Conservation (phyloP, 2,113 vertebrate species). For the Macheiramphus alcinus region DNA sequence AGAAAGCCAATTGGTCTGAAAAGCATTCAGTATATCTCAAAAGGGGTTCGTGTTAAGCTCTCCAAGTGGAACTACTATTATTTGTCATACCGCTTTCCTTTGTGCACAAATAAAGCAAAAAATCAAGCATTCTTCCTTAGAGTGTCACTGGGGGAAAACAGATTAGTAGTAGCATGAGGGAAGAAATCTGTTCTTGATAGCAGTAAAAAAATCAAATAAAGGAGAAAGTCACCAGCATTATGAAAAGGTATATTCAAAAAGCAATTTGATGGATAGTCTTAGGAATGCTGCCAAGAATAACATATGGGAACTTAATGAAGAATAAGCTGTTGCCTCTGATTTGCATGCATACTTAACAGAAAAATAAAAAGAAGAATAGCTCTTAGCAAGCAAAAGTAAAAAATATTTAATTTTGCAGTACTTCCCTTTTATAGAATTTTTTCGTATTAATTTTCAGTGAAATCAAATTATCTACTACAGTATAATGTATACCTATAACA, state of each 20-base stretch:
- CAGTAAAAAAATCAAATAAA: background rate
- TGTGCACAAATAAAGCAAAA: background rate
- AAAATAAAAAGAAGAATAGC: background rate
- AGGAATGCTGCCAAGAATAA: background rate
- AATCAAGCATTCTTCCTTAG: background rate
- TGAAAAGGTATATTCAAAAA: background rate
- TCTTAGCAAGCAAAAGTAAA: background rate
- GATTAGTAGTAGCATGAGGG: background rate
- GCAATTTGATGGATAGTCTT: background rate
- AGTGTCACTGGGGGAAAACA: background rate
- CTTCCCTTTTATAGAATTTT: background rate
- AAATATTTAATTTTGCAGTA: background rate
- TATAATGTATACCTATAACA: background rate
- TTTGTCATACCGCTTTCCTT: background rate
- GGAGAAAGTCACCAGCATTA: background rate
- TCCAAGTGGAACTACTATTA: background rate
- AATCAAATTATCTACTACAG: background rate
- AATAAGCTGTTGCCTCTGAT: background rate
- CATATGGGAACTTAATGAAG: conserved; percentile 1
- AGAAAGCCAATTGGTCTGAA: background rate
- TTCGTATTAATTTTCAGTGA: background rate
- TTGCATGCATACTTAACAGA: background rate
- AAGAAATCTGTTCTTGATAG: background rate
- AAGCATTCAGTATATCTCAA: background rate
- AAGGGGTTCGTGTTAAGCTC: background rate